Percentiles rank a stretch among this genome's conserved stretches.
These are phyloP conservation scores for Drosophila miranda DNA, from an alignment of 1,140 invertebrate species.

Conservation along the genomic window DNA sequence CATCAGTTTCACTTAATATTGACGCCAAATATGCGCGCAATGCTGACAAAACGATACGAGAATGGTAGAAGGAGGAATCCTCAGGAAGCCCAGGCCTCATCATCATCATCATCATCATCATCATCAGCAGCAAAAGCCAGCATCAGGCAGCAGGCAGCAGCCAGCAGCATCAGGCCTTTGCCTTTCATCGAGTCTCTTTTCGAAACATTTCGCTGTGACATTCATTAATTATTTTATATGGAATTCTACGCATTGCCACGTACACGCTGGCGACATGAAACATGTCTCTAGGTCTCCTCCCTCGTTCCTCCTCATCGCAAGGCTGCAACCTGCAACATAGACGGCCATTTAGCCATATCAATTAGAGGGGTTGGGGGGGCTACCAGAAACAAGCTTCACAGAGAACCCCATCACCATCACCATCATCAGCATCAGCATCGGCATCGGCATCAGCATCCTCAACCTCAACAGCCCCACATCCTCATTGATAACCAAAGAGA, in stretches of 20 bases:
- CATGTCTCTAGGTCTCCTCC: constrained; percentile 61
- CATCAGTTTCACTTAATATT: constrained; percentile 82
- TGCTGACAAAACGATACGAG: constrained; percentile 80
- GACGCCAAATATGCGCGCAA: constrained; percentile 81
- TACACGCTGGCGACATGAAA: constrained; percentile 80
- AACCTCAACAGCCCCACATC: constrained; percentile 5
- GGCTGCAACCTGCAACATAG: constrained; percentile 57
- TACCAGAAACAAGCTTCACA: constrained; percentile 34
- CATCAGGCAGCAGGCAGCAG: constrained; percentile 22
- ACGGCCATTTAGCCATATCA: constrained; percentile 78
- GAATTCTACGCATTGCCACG: constrained; percentile 81
- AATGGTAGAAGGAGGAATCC: constrained; percentile 14
- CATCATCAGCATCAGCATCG: neutral
- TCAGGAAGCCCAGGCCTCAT: constrained; percentile 3
- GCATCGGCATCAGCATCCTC: neutral
- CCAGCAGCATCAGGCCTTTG: constrained; percentile 1
- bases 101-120: constrained; percentile 2
- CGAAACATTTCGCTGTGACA: constrained; percentile 80
- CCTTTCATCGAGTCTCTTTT: constrained; percentile 35
- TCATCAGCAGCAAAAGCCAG: constrained; percentile 9
- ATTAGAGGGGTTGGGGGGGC: constrained; percentile 49
- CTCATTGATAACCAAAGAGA: constrained; percentile 62
- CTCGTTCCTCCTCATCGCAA: constrained; percentile 1
- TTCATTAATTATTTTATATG: constrained; percentile 82
- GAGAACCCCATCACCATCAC: constrained; percentile 8